phyloP scores from a whole-genome alignment of 2,113 vertebrate species.

The Dolichotis patagonum region DNA sequence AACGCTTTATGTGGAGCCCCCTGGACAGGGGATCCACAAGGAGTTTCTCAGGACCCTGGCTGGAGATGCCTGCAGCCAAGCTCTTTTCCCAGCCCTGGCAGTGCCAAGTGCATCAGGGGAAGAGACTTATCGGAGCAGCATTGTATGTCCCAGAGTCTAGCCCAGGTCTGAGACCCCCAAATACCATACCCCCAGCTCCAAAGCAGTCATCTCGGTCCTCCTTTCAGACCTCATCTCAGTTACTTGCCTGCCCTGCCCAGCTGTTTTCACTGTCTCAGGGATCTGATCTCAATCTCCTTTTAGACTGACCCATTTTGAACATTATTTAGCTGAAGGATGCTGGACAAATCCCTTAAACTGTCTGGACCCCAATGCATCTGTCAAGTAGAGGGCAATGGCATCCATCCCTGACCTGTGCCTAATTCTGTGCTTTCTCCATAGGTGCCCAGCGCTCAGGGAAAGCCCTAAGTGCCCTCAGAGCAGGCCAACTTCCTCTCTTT shows the following conservation, averaged over 20 bases:
- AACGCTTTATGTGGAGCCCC: conserved; percentile 81
- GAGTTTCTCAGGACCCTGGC: conserved; percentile 63
- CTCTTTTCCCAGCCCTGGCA: conserved; percentile 67
- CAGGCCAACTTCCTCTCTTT: conserved; percentile 72
- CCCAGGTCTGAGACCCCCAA: conserved; percentile 64
- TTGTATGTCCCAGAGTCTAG: background rate
- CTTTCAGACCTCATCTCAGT: background rate
- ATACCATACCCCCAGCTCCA: background rate
- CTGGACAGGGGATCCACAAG: background rate
- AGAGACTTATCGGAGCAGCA: conserved; percentile 61
- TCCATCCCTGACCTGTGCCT: background rate
- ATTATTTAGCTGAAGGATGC: background rate
- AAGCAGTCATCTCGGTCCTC: background rate
- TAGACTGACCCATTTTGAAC: background rate
- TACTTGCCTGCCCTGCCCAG: background rate
- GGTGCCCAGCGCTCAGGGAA: conserved; percentile 80
- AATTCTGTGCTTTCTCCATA: conserved; percentile 65
- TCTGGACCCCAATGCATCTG: background rate
- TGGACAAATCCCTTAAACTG: background rate
- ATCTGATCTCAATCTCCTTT: background rate
- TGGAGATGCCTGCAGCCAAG: conserved; percentile 49
- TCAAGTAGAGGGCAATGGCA: background rate
- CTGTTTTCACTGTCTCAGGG: background rate
- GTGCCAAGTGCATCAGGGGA: conserved; percentile 64
- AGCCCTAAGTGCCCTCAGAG: background rate